Conservation (phyloP, 2,888 invertebrate species). For the Drosophila infuscata region DNA sequence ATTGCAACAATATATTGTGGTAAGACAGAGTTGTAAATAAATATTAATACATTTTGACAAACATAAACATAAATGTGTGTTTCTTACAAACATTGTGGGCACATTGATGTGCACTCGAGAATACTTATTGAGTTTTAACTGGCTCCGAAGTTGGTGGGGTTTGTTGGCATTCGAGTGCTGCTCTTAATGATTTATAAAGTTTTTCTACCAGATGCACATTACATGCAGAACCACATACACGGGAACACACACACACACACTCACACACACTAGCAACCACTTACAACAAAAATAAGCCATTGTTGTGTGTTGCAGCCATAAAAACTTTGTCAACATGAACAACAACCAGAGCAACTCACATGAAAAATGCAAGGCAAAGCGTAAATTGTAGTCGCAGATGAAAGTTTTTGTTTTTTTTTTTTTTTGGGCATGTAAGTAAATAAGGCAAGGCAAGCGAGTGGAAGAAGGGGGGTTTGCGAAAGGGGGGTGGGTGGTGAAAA, state of each 20-base stretch:
- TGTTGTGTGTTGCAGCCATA: conserved; percentile 66
- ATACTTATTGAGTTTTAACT: conserved; percentile 19
- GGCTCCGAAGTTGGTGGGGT: conserved; percentile 24
- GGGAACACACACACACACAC: conserved; percentile 6
- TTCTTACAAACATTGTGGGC: conserved; percentile 21
- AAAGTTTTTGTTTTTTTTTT: conserved; percentile 34
- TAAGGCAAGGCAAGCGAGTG: conserved; percentile 12
- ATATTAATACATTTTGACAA: neutral
- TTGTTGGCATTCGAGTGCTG: conserved; percentile 45
- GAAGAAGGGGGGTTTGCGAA: neutral
- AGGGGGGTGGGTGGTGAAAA: neutral
- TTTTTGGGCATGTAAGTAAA: conserved; percentile 47
- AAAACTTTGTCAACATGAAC: conserved; percentile 61
- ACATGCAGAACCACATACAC: conserved; percentile 41
- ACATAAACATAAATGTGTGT: neutral
- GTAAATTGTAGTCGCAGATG: conserved; percentile 68
- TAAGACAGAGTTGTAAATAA: neutral
- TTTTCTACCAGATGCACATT: conserved; percentile 65
- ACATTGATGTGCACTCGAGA: conserved; percentile 24
- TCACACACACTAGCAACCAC: conserved; percentile 24
- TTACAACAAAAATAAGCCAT: conserved; percentile 44
- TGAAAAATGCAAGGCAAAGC: conserved; percentile 66
- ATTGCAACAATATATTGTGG: neutral
- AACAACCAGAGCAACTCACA: conserved; percentile 41
- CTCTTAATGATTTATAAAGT: conserved; percentile 67